phyloP scores from a whole-genome alignment of 2,888 invertebrate genomes.

The Perdita meconis region DNA sequence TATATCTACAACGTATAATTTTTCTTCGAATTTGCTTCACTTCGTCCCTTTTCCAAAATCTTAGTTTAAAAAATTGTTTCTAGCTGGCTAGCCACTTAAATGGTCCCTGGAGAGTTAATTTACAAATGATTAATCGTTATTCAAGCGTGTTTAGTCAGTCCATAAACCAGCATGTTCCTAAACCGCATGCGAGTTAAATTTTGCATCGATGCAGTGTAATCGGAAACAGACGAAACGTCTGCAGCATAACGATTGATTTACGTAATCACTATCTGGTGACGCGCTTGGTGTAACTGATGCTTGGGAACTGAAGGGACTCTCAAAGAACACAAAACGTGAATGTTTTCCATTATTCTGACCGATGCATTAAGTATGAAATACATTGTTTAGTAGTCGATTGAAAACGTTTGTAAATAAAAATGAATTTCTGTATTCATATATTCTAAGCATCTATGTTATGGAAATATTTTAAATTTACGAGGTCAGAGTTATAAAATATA shows the following conservation, averaged over 20 bases:
- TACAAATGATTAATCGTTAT: conserved; percentile 23
- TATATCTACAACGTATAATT: too few relatives aligned
- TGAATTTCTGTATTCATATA: too few relatives aligned
- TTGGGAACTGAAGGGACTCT: background rate
- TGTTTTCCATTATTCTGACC: background rate
- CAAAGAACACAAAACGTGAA: background rate
- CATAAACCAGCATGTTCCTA: conserved; percentile 30
- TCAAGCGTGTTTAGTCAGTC: conserved; percentile 13
- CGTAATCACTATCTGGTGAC: conserved; percentile 9
- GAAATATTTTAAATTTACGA: too few relatives aligned
- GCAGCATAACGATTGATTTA: conserved; percentile 32
- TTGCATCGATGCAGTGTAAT: conserved; percentile 25
- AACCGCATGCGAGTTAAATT: conserved; percentile 12
- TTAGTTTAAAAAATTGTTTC: too few relatives aligned
- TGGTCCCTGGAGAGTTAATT: conserved; percentile 3
- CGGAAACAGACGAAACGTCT: conserved; percentile 15
- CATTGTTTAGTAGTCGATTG: background rate
- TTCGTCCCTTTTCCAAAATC: too few relatives aligned
- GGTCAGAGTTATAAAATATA: too few relatives aligned
- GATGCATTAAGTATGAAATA: background rate
- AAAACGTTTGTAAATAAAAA: background rate
- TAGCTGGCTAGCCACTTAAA: too few relatives aligned
- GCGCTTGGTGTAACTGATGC: background rate
- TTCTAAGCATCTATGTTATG: too few relatives aligned
- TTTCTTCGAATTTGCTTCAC: too few relatives aligned